Conservation (phyloP, 2,888 invertebrate genomes). For the Tridacna gigas region DNA sequence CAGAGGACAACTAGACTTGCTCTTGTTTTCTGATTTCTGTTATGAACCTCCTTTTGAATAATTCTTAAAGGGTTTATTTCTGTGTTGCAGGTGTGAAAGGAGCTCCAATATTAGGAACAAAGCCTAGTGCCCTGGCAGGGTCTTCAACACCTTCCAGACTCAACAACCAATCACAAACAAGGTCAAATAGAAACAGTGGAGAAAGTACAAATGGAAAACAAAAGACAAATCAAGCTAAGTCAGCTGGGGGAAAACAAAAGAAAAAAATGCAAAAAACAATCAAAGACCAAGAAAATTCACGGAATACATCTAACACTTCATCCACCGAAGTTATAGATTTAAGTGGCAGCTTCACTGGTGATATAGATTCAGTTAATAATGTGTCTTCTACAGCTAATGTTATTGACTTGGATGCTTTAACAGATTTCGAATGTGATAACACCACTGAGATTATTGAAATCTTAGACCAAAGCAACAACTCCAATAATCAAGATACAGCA, state of each 20-base stretch:
- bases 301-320: conserved; percentile 11
- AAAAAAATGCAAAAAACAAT: neutral
- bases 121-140: neutral
- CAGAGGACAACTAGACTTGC: no score
- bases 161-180: conserved; percentile 36
- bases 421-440: neutral
- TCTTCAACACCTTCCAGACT: conserved; percentile 39
- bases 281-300: neutral
- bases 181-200: neutral
- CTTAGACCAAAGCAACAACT: conserved; percentile 21
- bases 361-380: neutral
- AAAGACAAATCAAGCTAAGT: neutral
- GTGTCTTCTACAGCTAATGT: no score
- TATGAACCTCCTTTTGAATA: no score
- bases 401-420: no score
- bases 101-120: conserved; percentile 13
- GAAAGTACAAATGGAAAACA: neutral
- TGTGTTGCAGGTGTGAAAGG: conserved; percentile 31
- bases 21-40: no score
- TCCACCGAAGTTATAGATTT: neutral
- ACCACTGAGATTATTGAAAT: neutral
- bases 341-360: neutral
- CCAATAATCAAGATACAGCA: neutral
- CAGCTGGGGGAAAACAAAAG: neutral
- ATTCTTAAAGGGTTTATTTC: no score